Evolutionary conservation across 2,888 invertebrate genomes (phyloP).

Genomic region (Nasonia oneida): DNA sequence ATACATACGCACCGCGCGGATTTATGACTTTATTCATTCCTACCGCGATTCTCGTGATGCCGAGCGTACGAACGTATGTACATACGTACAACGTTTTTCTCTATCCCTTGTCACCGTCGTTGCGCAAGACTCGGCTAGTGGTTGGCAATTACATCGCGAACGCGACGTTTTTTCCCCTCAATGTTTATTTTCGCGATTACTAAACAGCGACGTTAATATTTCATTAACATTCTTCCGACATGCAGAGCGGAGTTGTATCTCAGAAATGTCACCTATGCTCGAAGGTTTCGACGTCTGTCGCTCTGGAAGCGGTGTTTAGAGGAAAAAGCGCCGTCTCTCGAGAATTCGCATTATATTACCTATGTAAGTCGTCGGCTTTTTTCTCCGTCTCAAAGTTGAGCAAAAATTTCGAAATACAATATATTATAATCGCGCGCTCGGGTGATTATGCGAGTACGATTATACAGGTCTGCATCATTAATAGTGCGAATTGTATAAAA

Average conservation of each 20-base stretch:
- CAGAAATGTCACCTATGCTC: constrained; percentile 23
- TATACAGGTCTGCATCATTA: neutral
- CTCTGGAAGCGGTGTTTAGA: neutral
- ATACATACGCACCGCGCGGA: constrained; percentile 20
- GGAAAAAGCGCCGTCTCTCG: neutral
- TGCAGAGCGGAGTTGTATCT: neutral
- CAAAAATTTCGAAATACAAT: constrained; percentile 11
- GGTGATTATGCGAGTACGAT: neutral
- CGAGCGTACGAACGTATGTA: neutral
- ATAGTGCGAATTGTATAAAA: neutral
- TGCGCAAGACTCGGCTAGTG: constrained; percentile 35
- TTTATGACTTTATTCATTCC: constrained; percentile 61
- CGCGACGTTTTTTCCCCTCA: constrained; percentile 34
- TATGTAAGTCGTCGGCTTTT: neutral
- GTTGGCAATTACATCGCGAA: constrained; percentile 2
- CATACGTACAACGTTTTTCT: constrained; percentile 15
- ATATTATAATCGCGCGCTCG: neutral
- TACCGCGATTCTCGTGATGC: constrained; percentile 42
- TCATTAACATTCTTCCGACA: constrained; percentile 57
- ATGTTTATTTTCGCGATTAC: constrained; percentile 51
- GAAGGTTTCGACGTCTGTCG: constrained; percentile 14
- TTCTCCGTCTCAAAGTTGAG: neutral
- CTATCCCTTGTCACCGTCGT: constrained; percentile 12
- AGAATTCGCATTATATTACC: constrained; percentile 14
- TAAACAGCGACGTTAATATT: constrained; percentile 55